These are phyloP conservation scores for Stegodyphus dumicola DNA, from an alignment of 1,140 invertebrate genomes.

Conservation along the genomic window DNA sequence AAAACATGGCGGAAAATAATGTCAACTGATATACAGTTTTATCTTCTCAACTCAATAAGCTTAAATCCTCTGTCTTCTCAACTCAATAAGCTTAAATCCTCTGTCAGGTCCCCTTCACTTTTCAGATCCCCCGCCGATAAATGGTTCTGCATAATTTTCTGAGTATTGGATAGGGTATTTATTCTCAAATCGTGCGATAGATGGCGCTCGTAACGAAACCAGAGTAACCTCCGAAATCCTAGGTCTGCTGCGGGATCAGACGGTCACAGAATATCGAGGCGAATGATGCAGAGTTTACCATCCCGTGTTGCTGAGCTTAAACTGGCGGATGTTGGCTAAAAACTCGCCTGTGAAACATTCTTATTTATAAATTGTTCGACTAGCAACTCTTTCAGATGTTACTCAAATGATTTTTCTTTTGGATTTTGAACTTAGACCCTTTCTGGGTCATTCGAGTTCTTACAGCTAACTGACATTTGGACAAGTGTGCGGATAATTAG, in stretches of 20 bases:
- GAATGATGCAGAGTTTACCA: background rate
- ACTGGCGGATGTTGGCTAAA: background rate
- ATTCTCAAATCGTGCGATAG: too few species aligned
- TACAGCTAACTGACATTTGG: background rate
- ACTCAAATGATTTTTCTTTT: background rate
- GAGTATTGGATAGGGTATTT: too few species aligned
- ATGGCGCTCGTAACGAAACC: too few species aligned
- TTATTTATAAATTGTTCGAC: too few species aligned
- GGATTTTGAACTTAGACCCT: background rate
- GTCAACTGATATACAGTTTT: too few species aligned
- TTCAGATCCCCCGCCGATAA: too few species aligned
- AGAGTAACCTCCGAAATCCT: background rate
- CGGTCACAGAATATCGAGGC: background rate
- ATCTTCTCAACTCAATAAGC: too few species aligned
- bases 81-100: too few species aligned
- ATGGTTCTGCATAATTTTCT: too few species aligned
- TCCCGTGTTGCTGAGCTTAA: background rate
- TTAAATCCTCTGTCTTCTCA: too few species aligned
- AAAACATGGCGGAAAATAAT: too few species aligned
- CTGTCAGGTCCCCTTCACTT: too few species aligned
- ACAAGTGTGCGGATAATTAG: background rate
- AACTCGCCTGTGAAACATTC: background rate
- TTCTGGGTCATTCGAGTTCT: background rate
- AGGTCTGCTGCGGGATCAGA: background rate
- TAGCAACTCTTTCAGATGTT: background rate